phyloP scores from a whole-genome alignment of 2,113 vertebrate genomes.

The Carassius auratus region DNA sequence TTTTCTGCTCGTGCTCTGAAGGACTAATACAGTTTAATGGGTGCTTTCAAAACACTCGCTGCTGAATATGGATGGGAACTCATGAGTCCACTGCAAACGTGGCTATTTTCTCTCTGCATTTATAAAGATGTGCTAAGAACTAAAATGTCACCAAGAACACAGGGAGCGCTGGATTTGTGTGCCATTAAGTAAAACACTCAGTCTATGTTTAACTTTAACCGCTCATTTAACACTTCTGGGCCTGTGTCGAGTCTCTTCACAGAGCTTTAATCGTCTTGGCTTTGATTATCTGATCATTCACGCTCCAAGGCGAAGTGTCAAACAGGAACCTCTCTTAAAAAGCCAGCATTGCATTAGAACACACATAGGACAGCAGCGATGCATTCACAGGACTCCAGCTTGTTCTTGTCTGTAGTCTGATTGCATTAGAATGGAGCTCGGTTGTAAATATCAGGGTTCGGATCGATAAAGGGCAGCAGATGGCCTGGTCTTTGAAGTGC shows the following conservation, averaged over 20 bases:
- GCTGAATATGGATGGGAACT: constrained; percentile 64
- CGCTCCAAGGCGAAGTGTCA: constrained; percentile 13
- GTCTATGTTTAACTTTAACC: background rate
- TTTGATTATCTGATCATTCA: background rate
- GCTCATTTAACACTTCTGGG: background rate
- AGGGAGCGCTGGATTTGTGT: constrained; percentile 5
- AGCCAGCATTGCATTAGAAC: background rate
- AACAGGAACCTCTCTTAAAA: background rate
- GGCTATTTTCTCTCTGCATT: constrained; percentile 57
- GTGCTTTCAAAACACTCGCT: constrained; percentile 53
- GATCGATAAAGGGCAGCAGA: constrained; percentile 40
- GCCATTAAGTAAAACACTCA: constrained; percentile 4
- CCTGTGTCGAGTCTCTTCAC: background rate
- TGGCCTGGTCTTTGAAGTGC: constrained; percentile 32
- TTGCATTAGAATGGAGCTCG: constrained; percentile 43
- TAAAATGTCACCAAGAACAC: constrained; percentile 32
- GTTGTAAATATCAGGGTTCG: constrained; percentile 19
- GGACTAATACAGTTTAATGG: constrained; percentile 64
- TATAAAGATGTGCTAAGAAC: constrained; percentile 59
- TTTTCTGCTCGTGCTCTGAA: constrained; percentile 57
- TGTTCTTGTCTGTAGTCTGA: background rate
- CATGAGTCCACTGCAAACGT: constrained; percentile 47
- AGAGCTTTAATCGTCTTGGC: background rate
- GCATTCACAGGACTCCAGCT: background rate
- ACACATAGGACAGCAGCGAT: background rate